These are phyloP conservation scores for Lucilia cuprina DNA, from an alignment of 1,140 invertebrate genomes.

Conservation along the genomic window DNA sequence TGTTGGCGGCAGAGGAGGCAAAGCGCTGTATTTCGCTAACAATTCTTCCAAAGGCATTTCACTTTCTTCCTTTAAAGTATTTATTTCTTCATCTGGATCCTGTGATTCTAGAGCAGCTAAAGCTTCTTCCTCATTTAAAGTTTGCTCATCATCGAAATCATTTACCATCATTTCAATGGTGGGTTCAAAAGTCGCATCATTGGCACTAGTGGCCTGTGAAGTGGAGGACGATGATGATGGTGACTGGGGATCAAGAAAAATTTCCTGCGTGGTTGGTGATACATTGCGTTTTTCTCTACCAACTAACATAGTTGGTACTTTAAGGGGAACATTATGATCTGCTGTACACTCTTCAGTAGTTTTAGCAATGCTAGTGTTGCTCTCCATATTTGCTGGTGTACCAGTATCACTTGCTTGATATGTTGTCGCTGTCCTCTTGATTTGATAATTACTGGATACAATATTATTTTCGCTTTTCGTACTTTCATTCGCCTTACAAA, in stretches of 20 bases:
- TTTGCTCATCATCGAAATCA: constrained; percentile 96
- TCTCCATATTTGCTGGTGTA: background rate
- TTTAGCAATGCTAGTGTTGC: background rate
- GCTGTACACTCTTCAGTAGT: background rate
- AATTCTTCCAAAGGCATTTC: constrained; percentile 95
- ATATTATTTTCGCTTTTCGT: background rate
- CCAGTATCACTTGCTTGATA: background rate
- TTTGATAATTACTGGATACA: no score
- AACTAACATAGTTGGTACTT: background rate
- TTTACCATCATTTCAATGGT: constrained; percentile 91
- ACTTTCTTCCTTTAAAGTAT: constrained; percentile 82
- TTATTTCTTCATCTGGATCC: constrained; percentile 86
- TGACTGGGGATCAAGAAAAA: constrained; percentile 34
- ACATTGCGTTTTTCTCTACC: background rate
- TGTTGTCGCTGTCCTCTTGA: background rate
- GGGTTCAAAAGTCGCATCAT: constrained; percentile 68
- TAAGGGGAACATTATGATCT: background rate
- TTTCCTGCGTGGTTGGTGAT: background rate
- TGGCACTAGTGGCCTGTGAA: background rate
- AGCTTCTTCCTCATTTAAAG: constrained; percentile 95
- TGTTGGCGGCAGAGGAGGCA: constrained; percentile 5
- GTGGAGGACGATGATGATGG: constrained; percentile 34
- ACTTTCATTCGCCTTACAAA: background rate
- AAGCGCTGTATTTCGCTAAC: constrained; percentile 68
- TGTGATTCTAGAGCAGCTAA: constrained; percentile 81